Evolutionary conservation across 2,888 invertebrate species (phyloP).

Genomic region (Meganola albula): DNA sequence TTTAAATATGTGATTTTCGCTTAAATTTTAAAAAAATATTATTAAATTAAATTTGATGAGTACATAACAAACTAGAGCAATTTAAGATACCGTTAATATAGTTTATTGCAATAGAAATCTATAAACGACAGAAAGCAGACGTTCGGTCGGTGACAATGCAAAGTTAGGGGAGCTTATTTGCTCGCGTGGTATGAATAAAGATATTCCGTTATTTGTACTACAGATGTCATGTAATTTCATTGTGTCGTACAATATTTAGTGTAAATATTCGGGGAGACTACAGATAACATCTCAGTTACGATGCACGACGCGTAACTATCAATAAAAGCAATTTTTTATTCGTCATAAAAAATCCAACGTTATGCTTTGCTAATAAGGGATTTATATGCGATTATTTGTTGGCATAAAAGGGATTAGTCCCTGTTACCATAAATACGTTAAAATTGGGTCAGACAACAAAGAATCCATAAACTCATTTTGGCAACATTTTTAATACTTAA

Average conservation of each 20-base stretch:
- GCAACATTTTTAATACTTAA: conserved; percentile 21
- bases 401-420: conserved; percentile 60
- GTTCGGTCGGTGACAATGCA: conserved; percentile 54
- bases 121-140: conserved; percentile 63
- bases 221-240: conserved; percentile 78
- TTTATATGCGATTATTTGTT: conserved; percentile 57
- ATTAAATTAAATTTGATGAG: conserved; percentile 3
- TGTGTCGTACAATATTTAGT: conserved; percentile 75
- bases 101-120: conserved; percentile 28
- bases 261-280: conserved; percentile 71
- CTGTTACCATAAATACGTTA: conserved; percentile 47
- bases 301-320: conserved; percentile 50
- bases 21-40: conserved; percentile 3
- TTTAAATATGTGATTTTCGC: no score
- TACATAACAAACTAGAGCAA: background rate
- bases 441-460: conserved; percentile 34
- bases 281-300: conserved; percentile 69
- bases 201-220: conserved; percentile 77
- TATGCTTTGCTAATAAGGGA: conserved; percentile 55
- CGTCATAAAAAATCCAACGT: conserved; percentile 43
- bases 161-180: conserved; percentile 67
- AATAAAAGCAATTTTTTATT: conserved; percentile 63
- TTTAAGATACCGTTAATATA: conserved; percentile 20
- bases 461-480: conserved; percentile 25
- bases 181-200: conserved; percentile 73